Evolutionary conservation across 2,797 vertebrate species (phyloP), one percentile per base, ranked within the genome.

Genomic region (Harpagifer antarcticus): DNA sequence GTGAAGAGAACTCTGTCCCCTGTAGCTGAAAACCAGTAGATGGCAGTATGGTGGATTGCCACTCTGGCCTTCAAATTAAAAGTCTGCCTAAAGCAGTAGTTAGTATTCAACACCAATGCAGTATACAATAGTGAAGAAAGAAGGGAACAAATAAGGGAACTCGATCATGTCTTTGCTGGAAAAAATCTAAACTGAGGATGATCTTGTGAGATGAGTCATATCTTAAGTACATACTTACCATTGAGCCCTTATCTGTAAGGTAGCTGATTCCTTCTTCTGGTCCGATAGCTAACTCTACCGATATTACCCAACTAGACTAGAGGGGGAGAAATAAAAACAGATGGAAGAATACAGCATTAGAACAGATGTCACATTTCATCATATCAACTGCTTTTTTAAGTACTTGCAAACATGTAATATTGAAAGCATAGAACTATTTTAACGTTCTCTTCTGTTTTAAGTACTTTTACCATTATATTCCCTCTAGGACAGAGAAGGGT

Each of bases 191-290:
- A 65, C 31, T 37, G 27, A 33, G 0, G 12, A 37, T 3, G 17
- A 63, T 37, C 14, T 33, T 40, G 59, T 45, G n/a, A 19, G 6
- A 67, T 11, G 14, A 69, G 56, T 14, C 33, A 37, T 37, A 37
- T 15, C 72, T 1, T 37, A 3, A 59, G n/a, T 61, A 68, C 0
- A 23, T 66, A 78, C 97, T 96, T 88, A 99, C 98, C 59, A 91
- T 98, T 68, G 97, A 99, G 86, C 98, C 98, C 91, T 99, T 99
- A 93, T 99, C 98, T 43, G 98, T 99, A 90, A 99, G 96, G 95
- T 99, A 99, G 93, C 98, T 99, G 95, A 99, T 99, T 80, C 98
- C 98, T 91, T 99, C 98, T 89, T 99, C 98, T 1, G 98, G 98
- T 83, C 98, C 98, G 0, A 99, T 99, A 8, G 97, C 98, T 87